Evolutionary conservation across 2,888 invertebrate genomes (phyloP), one percentile per base, ranked within the genome.

Genomic region (Ormyrus thymus): DNA sequence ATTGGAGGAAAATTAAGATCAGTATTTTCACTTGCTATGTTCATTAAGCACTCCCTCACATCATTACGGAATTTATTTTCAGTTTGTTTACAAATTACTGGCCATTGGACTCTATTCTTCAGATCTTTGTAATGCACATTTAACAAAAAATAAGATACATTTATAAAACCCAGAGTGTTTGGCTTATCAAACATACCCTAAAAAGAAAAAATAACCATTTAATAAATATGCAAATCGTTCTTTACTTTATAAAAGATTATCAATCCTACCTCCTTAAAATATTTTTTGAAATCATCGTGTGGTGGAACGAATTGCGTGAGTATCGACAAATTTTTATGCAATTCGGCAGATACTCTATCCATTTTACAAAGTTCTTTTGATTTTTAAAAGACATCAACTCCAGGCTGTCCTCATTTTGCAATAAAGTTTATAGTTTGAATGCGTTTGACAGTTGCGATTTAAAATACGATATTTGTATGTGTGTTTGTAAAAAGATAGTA

Each of bases 111-210:
- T 8, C 82, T 61, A 50, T 85, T 86, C 79, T 85, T 86, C 56
- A 85, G 84, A 11, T 87, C 86, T 0, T 84, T 76, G 75, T 90
- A 86, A 55, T 87, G 86, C 80, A 88, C 84, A 10, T 82, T 85
- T 50, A 89, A 80, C 13, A 90, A 82, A 82, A 88, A 90, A 58
- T 87, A 84, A 0, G 88, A 86, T 2, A 86, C 83, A 4, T 87
- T 84, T 55, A 89, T 82, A 62, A 90, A 89, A 51, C 89, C 90
- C 4, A 83, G 43, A 7, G 89, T 87, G 64, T 90, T 90, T 0
- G 89, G 89, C 69, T 87, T 89, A 13, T 88, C 86, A 72, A 90
- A 90, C 89, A 90, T 90, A 64, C 86, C 86, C 89, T 89, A 64
- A 3, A 81, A 74, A 83, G 10, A 75, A 68, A 7, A 48, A 51